Evolutionary conservation across 1,140 invertebrate genomes (phyloP), one percentile per base, ranked within the genome.

Genomic region (Mya arenaria): DNA sequence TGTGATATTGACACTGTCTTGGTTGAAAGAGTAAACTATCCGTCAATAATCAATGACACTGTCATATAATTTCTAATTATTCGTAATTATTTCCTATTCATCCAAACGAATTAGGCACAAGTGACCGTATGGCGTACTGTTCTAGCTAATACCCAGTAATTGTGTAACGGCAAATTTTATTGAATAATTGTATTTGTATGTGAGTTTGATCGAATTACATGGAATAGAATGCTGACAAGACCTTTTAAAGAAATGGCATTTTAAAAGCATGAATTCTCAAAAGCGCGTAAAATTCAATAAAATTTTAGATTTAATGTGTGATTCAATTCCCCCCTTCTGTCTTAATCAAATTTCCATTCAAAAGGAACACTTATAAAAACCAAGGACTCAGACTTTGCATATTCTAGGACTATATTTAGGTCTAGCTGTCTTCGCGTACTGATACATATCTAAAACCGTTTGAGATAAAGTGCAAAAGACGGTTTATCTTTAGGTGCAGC

Each of bases 221-320:
- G 19, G 44, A 80, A 71, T 56, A 56, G 41, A 36, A 55, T 52
- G 32, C 63, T 55, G 39, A 25, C 65, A 25, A 80, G 41, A n/a
- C 77, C 77, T 80, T 80, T 80, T 80, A 80, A 80, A 80, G 77
- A 69, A 80, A 80, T 80, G 77, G 63, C 77, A 41, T 80, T 80
- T 80, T 80, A 80, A 80, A 80, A 80, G 77, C 77, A 80, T 71
- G 77, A 80, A 80, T 44, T 68, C 77, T 32, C 62, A 80, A 80
- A 80, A 80, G 77, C 77, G 77, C 77, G 62, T 68, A 56, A 80
- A 68, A 80, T 80, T 80, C 63, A 56, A 80, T 80, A 71, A 71
- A 80, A 71, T 13, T 69, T 80, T 63, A 75, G 62, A 72, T 62
- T 75, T 58, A 34, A 37, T 39, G 56, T 58, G 58, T 75, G 62